Evolutionary conservation across 2,113 vertebrate species (phyloP), one percentile per base, ranked within the genome.

Genomic region (Albula glossodonta): DNA sequence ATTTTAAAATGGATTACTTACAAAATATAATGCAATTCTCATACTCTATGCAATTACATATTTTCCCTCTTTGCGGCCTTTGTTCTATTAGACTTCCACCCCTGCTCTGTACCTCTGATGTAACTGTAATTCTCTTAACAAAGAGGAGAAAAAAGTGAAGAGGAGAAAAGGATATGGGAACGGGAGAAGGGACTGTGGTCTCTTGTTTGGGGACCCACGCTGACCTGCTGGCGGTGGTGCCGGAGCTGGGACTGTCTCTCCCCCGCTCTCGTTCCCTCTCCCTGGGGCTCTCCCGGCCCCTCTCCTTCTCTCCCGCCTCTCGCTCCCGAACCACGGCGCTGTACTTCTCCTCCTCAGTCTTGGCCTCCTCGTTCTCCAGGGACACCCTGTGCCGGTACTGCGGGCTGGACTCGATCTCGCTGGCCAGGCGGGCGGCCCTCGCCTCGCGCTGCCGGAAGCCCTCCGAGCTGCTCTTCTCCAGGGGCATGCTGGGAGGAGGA

Each of bases 361-460:
- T 96, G 3, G 96, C 96, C 0, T 97, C 97, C 0, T 98, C 97
- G 0, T 97, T 98, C 91, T 98, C 97, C 90, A 98, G 94, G 10
- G 91, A 91, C 0, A 94, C 96, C 0, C 97, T 94, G 41, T 96
- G 92, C 66, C 97, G 96, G 90, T 97, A 97, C 91, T 97, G 97
- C 3, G 97, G 95, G 63, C 96, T 98, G 0, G 97, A 95, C 82
- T 98, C 97, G 19, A 98, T 98, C 91, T 98, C 97, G 25, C 91
- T 95, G 82, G 97, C 97, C 86, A 98, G 90, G 13, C 96, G 96
- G 12, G 96, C 92, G 0, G 97, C 97, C 0, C 97, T 95, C 0
- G 96, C 96, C 87, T 98, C 97, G 86, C 97, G 92, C 90, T 97
- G 96, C 13, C 96, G 93, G 87, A 93, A 98, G 53, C 94, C 91